These are phyloP conservation scores for Odontothrips loti DNA, from an alignment of 2,888 invertebrate species.

Conservation along the genomic window DNA sequence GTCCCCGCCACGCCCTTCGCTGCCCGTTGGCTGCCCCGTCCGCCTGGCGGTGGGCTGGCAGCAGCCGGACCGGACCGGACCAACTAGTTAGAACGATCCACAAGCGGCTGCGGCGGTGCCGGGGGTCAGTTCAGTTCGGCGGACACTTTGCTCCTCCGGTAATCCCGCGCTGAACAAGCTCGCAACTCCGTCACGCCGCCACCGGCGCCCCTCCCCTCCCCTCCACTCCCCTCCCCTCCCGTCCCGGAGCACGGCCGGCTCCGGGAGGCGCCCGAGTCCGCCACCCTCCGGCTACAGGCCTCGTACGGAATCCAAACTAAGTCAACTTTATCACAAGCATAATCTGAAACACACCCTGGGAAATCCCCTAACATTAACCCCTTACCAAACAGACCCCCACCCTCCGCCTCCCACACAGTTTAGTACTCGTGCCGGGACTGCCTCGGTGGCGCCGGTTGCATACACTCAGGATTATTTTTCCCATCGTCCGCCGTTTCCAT, in stretches of 20 bases:
- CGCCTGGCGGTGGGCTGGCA: no score
- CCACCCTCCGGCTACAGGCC: neutral
- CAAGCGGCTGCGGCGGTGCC: neutral
- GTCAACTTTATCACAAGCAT: slow-evolving; percentile 2
- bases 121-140: neutral
- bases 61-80: neutral
- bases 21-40: no score
- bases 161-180: neutral
- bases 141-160: neutral
- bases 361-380: neutral
- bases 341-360: slow-evolving; percentile 4
- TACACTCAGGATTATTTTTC: no score
- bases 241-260: neutral
- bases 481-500: no score
- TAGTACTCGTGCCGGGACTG: no score
- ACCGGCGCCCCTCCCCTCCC: neutral
- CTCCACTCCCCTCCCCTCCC: neutral
- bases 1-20: no score
- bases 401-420: neutral
- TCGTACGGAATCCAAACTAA: neutral
- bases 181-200: neutral
- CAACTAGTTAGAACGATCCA: neutral
- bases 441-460: no score
- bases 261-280: neutral
- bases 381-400: no score